A percentile compares a stretch with the other conserved stretches of the same genome.
Evolutionary conservation across 2,797 vertebrate genomes (phyloP).

Genomic region (Gymnothorax javanicus): DNA sequence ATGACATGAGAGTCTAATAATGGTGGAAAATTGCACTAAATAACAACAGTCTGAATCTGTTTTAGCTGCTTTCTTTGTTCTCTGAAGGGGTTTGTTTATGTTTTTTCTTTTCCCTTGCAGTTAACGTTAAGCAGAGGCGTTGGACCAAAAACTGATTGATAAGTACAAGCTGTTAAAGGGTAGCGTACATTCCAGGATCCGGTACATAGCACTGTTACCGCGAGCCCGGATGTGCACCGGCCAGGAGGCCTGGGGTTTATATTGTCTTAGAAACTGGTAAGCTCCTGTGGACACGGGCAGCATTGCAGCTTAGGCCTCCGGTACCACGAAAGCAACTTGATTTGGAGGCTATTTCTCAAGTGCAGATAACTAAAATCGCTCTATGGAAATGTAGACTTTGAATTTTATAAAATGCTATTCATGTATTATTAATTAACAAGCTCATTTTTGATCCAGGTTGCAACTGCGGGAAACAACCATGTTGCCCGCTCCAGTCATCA

Average conservation of each 20-base stretch:
- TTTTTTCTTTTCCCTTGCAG: constrained; percentile 24
- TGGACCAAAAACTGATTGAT: constrained; percentile 18
- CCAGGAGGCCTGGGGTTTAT: neutral
- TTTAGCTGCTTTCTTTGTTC: constrained; percentile 31
- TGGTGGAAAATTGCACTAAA: constrained; percentile 39
- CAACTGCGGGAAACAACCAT: no score
- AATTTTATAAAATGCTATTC: no score
- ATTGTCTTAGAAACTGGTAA: no score
- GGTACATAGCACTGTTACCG: constrained; percentile 41
- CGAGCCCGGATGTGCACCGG: constrained; percentile 57
- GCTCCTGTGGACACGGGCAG: no score
- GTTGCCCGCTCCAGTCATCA: no score
- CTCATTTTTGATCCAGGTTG: no score
- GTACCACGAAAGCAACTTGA: no score
- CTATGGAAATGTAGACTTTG: no score
- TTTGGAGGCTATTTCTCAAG: no score
- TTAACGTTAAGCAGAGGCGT: constrained; percentile 26
- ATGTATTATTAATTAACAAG: no score
- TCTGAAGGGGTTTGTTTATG: constrained; percentile 28
- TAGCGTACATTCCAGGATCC: constrained; percentile 64
- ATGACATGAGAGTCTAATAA: constrained; percentile 39
- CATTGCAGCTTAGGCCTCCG: no score
- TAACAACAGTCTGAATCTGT: constrained; percentile 28
- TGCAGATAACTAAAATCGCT: no score
- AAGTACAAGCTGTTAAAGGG: constrained; percentile 57